Percentiles rank a stretch among this genome's conserved stretches.
phyloP scores from a whole-genome alignment of 2,113 vertebrate genomes.

The Otocyon megalotis region DNA sequence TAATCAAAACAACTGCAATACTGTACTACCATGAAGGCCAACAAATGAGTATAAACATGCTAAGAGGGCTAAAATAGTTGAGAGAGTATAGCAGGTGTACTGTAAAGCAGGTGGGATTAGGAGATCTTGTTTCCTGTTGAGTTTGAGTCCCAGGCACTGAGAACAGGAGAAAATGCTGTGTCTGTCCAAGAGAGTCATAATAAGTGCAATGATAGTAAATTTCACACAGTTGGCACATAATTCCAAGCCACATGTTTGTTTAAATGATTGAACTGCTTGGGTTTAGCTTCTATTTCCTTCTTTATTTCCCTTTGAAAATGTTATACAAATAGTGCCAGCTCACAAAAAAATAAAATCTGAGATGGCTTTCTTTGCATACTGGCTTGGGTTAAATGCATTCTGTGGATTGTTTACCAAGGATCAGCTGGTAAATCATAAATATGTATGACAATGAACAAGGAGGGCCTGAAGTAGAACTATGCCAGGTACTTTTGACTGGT shows the following conservation, averaged over 20 bases:
- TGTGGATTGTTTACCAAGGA: neutral
- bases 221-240: neutral
- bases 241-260: conserved; percentile 33
- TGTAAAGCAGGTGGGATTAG: neutral
- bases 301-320: conserved; percentile 42
- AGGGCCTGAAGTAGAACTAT: neutral
- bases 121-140: neutral
- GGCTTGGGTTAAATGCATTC: neutral
- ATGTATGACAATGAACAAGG: neutral
- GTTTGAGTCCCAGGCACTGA: neutral
- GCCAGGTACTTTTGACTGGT: neutral
- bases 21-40: neutral
- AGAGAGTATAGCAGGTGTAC: neutral
- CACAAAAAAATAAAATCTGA: neutral
- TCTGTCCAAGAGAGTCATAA: neutral
- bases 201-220: neutral
- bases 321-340: neutral
- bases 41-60: neutral
- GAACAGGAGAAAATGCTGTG: neutral
- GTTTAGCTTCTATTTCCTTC: conserved; percentile 55
- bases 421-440: neutral
- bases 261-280: neutral
- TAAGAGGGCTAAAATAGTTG: neutral
- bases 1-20: neutral
- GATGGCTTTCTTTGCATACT: neutral